Percentiles rank a stretch among this genome's conserved stretches.
Evolutionary conservation across 2,113 vertebrate species (phyloP).

Genomic region (Gavialis gangeticus): DNA sequence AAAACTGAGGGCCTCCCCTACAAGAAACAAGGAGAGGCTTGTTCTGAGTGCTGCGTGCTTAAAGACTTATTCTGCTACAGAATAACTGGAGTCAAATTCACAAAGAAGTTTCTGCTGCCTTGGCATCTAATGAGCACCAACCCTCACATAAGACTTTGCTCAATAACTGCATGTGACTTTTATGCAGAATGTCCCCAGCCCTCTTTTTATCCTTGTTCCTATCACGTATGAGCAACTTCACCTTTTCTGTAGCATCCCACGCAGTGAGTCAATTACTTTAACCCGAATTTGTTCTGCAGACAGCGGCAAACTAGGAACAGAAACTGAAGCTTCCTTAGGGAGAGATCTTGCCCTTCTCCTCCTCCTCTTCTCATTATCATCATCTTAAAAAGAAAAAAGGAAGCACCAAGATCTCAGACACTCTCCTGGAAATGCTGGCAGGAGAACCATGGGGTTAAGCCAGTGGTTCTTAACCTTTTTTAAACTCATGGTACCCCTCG

Average conservation of each 20-base stretch:
- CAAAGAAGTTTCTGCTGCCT: neutral
- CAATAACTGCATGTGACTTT: neutral
- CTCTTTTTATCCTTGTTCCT: neutral
- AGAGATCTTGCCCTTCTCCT: neutral
- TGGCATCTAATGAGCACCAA: accelerated
- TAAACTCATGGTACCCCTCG: no score
- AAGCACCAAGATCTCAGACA: neutral
- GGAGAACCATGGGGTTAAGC: neutral
- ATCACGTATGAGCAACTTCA: neutral
- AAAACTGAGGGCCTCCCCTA: accelerated
- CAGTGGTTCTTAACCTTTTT: no score
- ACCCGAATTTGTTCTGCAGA: neutral
- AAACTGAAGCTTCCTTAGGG: neutral
- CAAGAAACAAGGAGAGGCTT: neutral
- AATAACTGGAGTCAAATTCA: neutral
- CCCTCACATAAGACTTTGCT: neutral
- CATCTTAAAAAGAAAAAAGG: neutral
- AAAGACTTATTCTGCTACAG: neutral
- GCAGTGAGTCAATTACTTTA: slow-evolving; percentile 27
- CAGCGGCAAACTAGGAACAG: neutral
- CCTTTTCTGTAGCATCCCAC: slow-evolving; percentile 43
- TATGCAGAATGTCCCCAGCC: neutral
- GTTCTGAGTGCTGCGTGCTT: neutral
- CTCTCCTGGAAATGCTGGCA: neutral
- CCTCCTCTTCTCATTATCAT: neutral